Conservation (phyloP, 2,797 vertebrate species). For the Gallinago stenura region DNA sequence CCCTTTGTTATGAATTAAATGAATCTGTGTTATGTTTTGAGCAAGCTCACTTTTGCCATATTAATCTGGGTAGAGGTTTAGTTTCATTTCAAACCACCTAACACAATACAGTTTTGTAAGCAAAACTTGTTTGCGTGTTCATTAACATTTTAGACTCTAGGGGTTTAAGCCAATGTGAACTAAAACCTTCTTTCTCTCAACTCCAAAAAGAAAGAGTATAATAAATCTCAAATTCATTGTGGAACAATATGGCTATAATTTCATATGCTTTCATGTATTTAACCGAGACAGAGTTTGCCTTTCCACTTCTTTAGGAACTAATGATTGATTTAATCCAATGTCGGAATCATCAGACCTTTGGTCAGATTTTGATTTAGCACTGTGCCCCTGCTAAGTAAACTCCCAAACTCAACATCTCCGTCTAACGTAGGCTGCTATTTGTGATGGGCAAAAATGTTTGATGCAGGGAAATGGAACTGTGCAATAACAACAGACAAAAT, state of each 20-base stretch:
- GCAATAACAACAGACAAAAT: neutral
- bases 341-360: neutral
- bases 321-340: constrained; percentile 41
- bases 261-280: constrained; percentile 9
- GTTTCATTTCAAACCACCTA: constrained; percentile 28
- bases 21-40: constrained; percentile 34
- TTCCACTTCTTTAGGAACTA: constrained; percentile 26
- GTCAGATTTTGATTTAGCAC: constrained; percentile 4
- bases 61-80: constrained; percentile 2
- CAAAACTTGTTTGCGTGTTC: constrained; percentile 12
- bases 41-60: constrained; percentile 31
- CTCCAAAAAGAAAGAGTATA: neutral
- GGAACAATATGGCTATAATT: neutral
- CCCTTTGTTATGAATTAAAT: constrained; percentile 51
- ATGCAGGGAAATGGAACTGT: neutral
- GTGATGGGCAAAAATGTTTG: neutral
- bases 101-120: constrained; percentile 22
- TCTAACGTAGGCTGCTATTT: neutral
- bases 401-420: neutral
- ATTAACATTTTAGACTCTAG: constrained; percentile 12
- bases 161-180: neutral
- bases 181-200: constrained; percentile 14
- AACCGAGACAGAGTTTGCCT: neutral
- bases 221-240: constrained; percentile 17
- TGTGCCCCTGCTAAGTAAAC: constrained; percentile 8